Conservation (phyloP, 2,113 vertebrate species). For the Hepsetus odoe region DNA sequence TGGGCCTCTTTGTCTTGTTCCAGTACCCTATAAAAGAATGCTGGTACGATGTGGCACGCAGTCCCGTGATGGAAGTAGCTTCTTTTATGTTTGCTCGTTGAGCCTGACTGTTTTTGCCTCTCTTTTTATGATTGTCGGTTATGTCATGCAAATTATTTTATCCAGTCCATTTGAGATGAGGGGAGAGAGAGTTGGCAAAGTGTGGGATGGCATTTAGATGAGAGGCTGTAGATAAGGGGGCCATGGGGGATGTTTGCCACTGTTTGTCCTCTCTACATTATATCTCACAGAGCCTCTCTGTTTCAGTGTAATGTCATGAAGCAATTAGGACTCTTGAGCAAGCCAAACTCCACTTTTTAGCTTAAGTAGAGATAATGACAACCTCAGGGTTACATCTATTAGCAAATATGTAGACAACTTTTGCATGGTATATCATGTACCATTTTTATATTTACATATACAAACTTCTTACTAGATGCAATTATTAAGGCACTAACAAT, state of each 20-base stretch:
- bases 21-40: conserved; percentile 62
- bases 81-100: conserved; percentile 71
- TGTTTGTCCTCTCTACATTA: neutral
- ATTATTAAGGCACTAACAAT: neutral
- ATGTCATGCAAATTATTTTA: conserved; percentile 58
- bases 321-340: neutral
- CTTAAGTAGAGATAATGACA: neutral
- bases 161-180: conserved; percentile 49
- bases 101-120: conserved; percentile 61
- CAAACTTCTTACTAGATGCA: neutral
- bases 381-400: neutral
- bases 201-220: conserved; percentile 35
- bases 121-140: conserved; percentile 16
- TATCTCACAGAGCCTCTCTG: neutral
- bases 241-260: neutral
- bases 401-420: neutral
- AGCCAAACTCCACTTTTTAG: neutral
- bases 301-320: conserved; percentile 14
- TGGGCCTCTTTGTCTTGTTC: conserved; percentile 63
- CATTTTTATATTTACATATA: neutral
- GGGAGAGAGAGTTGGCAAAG: conserved; percentile 24
- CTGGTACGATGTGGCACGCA: conserved; percentile 67
- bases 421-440: neutral
- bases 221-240: neutral
- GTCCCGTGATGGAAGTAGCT: conserved; percentile 54